Conservation (phyloP, 2,888 invertebrate species). For the Cheilosia scutellata region DNA sequence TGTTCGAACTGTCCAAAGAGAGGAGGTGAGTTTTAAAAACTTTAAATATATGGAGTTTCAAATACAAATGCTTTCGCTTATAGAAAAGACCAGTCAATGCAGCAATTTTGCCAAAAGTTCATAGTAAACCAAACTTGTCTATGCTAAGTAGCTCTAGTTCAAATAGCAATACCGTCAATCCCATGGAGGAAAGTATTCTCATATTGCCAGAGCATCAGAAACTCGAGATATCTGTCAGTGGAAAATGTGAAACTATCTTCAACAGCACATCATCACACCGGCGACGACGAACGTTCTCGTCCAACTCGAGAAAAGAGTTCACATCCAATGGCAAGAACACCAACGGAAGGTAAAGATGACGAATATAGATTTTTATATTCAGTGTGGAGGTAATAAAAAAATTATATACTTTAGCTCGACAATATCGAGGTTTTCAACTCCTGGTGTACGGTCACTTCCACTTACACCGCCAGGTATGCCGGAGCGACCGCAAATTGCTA, state of each 20-base stretch:
- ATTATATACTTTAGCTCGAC: slow-evolving; percentile 76
- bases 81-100: slow-evolving; percentile 72
- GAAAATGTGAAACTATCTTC: slow-evolving; percentile 79
- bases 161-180: slow-evolving; percentile 70
- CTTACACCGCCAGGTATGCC: slow-evolving; percentile 86
- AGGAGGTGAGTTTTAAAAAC: slow-evolving; percentile 37
- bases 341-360: slow-evolving; percentile 78
- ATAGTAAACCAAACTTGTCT: slow-evolving; percentile 79
- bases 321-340: slow-evolving; percentile 78
- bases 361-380: background rate
- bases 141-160: slow-evolving; percentile 67
- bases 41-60: background rate
- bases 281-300: slow-evolving; percentile 81
- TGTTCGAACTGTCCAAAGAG: slow-evolving; percentile 62
- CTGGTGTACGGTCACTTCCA: slow-evolving; percentile 82
- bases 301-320: slow-evolving; percentile 80
- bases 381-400: background rate
- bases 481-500: slow-evolving; percentile 82
- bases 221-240: slow-evolving; percentile 80
- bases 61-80: background rate
- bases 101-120: slow-evolving; percentile 82
- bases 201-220: slow-evolving; percentile 81
- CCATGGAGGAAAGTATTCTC: slow-evolving; percentile 81
- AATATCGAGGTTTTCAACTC: slow-evolving; percentile 81
- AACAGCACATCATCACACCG: slow-evolving; percentile 78